Evolutionary conservation across 2,888 invertebrate species (phyloP), one percentile per base, ranked within the genome.

Genomic region (Rutpela maculata): DNA sequence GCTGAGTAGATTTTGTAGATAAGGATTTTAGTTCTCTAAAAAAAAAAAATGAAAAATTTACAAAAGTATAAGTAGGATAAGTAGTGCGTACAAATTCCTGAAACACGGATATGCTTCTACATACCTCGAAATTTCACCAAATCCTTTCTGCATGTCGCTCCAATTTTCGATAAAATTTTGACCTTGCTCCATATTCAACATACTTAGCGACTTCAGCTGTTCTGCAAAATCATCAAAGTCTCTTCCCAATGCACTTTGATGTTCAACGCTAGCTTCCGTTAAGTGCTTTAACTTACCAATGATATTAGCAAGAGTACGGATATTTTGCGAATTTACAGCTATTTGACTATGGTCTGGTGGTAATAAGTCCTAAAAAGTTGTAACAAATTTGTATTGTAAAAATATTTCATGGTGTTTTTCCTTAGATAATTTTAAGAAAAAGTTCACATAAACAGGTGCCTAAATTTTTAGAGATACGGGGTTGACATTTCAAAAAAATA

Each of bases 321-420:
- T 91, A 82, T 92, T 92, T 81, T 93, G 92, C 50, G 92, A 88
- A 81, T 91, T 92, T 71, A 90, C 90, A 7, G 92, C 92, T 83
- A 92, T 92, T 86, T 92, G 92, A 4, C 91, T 90, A 59, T 90
- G 89, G 56, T 92, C 92, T 15, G 90, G 87, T 0, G 92, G 92
- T n/a, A 92, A 89, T 57, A 92, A 85, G 82, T 92, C 92, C 91
- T 91, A 78, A 59, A 87, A 83, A 77, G 78, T n/a, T 75, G 22
- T 4, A 1, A 26, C 22, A 26, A 26, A 4, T 26, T 26, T 26
- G 4, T 26, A 26, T 4, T 26, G 4, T n/a, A n/a, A n/a, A n/a
- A n/a, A n/a, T n/a, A n/a, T n/a, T n/a, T n/a, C n/a, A n/a, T n/a
- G n/a, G n/a, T n/a, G n/a, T n/a, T n/a, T n/a, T n/a, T n/a, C n/a